A percentile compares a stretch with the other conserved stretches of the same genome.
Evolutionary conservation across 2,888 invertebrate genomes (phyloP).

Genomic region (Octodonta nipae): DNA sequence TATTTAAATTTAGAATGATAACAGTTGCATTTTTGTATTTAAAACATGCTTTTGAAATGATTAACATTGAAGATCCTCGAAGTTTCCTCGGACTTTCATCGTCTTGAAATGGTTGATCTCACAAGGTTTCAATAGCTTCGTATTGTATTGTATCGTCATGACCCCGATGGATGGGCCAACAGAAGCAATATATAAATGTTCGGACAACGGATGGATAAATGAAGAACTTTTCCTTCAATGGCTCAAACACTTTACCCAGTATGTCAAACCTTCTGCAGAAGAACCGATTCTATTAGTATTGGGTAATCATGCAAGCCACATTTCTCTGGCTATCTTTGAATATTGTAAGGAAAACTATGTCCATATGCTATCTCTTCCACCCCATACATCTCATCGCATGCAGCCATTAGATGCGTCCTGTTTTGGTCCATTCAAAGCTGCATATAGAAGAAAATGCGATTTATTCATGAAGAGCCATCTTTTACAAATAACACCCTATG

Average conservation of each 20-base stretch:
- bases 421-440: slow-evolving; percentile 12
- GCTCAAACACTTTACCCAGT: slow-evolving; percentile 12
- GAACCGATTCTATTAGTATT: slow-evolving; percentile 7
- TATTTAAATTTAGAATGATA: too few relatives aligned
- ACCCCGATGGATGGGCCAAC: too few relatives aligned
- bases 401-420: slow-evolving; percentile 14
- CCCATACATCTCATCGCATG: slow-evolving; percentile 14
- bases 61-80: too few relatives aligned
- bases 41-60: too few relatives aligned
- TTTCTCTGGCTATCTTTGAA: slow-evolving; percentile 8
- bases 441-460: slow-evolving; percentile 11
- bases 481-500: too few relatives aligned
- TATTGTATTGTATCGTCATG: too few relatives aligned
- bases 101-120: too few relatives aligned
- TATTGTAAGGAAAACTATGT: slow-evolving; percentile 12
- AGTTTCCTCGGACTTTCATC: too few relatives aligned
- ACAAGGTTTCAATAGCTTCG: too few relatives aligned
- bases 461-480: slow-evolving; percentile 6
- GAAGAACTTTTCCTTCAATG: slow-evolving; percentile 11
- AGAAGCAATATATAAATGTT: slow-evolving; percentile 5
- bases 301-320: slow-evolving; percentile 12
- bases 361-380: slow-evolving; percentile 11
- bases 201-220: too few relatives aligned
- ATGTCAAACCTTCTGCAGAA: slow-evolving; percentile 3
- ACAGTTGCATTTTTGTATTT: too few relatives aligned